A percentile compares a stretch with the other conserved stretches of the same genome.
These are phyloP conservation scores for Microcebus lehilahytsara DNA, from an alignment of 2,113 vertebrate species.

Conservation along the genomic window DNA sequence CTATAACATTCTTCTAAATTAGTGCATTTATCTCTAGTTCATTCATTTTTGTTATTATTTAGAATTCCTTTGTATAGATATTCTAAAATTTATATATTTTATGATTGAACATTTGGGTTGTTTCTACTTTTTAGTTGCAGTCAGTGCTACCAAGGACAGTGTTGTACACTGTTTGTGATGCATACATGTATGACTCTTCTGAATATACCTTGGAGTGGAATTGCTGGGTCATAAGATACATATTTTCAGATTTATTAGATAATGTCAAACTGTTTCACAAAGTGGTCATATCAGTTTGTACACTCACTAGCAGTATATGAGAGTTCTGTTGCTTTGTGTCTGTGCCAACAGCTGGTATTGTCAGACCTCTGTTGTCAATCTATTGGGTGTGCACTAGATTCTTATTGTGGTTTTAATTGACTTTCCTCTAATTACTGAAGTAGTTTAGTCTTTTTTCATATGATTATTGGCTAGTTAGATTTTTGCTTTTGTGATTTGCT, in stretches of 20 bases:
- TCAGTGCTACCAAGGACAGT: background rate
- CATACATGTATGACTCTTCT: background rate
- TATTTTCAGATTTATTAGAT: background rate
- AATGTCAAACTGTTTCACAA: background rate
- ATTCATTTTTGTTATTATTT: conserved; percentile 9
- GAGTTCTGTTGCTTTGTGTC: background rate
- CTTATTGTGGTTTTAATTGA: background rate
- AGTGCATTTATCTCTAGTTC: background rate
- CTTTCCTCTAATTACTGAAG: background rate
- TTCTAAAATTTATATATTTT: background rate
- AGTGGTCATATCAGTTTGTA: background rate
- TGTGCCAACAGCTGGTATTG: background rate
- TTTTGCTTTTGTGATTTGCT: background rate
- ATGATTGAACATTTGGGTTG: background rate
- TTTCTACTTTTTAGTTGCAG: background rate
- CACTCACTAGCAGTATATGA: background rate
- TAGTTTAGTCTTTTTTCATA: background rate
- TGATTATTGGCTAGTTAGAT: background rate
- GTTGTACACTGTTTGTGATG: background rate
- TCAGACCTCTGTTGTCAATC: background rate
- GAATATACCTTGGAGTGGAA: background rate
- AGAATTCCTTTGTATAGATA: background rate
- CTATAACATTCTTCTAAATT: background rate
- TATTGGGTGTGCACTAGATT: background rate
- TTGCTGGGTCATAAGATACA: background rate